Percentiles rank a stretch among this genome's conserved stretches.
Conservation (phyloP, 1,140 invertebrate genomes). For the Achatina immaculata region DNA sequence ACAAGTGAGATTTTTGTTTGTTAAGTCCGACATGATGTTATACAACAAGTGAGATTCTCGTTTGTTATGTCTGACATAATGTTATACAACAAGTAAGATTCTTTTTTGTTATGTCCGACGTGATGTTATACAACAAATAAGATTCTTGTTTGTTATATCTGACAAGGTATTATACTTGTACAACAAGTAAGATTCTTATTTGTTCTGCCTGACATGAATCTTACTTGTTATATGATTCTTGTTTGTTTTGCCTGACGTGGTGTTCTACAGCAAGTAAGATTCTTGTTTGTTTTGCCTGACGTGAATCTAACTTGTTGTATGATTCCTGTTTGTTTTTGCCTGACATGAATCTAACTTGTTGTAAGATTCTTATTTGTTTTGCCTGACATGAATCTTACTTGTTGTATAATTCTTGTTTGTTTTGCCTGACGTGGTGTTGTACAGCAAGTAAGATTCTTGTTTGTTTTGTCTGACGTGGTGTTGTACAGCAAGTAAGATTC, state of each 20-base stretch:
- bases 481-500: too few species aligned
- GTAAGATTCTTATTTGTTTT: constrained; percentile 48
- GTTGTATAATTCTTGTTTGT: too few species aligned
- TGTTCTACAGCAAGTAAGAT: constrained; percentile 67
- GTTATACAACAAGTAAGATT: too few species aligned
- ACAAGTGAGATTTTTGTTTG: too few species aligned
- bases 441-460: constrained; percentile 62
- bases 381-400: neutral
- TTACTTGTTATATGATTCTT: constrained; percentile 63
- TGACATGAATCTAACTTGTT: constrained; percentile 66
- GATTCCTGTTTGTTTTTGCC: too few species aligned
- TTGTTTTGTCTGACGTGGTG: constrained; percentile 1
- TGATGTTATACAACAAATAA: constrained; percentile 67
- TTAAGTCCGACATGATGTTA: constrained; percentile 64
- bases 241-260: constrained; percentile 60
- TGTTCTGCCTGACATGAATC: constrained; percentile 65
- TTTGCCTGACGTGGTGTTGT: constrained; percentile 66
- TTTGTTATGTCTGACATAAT: constrained; percentile 5
- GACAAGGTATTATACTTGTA: too few species aligned
- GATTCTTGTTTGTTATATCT: constrained; percentile 37
- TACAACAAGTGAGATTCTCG: constrained; percentile 64
- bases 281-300: constrained; percentile 13
- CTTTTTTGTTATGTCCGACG: too few species aligned
- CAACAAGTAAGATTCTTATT: too few species aligned
- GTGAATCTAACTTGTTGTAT: too few species aligned